Conservation (phyloP, 2,113 vertebrate species). For the Pogonocichla stellata region DNA sequence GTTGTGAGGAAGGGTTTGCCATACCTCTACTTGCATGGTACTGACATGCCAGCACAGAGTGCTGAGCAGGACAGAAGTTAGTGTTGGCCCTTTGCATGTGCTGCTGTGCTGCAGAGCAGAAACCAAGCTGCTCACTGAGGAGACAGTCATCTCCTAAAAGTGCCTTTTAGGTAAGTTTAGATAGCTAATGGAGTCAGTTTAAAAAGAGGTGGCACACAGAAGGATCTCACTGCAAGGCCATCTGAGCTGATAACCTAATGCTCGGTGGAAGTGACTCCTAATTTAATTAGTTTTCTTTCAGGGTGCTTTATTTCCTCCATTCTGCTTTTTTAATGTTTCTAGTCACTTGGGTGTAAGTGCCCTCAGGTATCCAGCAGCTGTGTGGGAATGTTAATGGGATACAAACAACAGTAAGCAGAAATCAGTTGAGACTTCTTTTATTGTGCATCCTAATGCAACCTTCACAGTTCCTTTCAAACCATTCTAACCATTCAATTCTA, state of each 20-base stretch:
- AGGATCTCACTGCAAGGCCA: not conserved
- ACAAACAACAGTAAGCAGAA: not conserved
- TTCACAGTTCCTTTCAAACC: not conserved
- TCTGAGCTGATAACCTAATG: not conserved
- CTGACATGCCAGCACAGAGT: not conserved
- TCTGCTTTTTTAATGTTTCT: not conserved
- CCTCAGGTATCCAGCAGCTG: not conserved
- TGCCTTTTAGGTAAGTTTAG: not conserved
- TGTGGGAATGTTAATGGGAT: not conserved
- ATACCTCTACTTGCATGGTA: fast-evolving
- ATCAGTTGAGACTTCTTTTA: not conserved
- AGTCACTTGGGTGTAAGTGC: not conserved
- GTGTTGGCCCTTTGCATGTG: not conserved
- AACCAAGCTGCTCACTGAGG: fast-evolving
- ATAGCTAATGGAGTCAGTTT: not conserved
- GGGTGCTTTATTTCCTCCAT: not conserved
- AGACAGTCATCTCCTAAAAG: not conserved
- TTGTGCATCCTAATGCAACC: not conserved
- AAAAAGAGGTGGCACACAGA: not conserved
- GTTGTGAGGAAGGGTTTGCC: not conserved
- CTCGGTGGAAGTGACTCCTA: not conserved
- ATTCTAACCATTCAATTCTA: not conserved
- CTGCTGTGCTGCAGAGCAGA: not conserved
- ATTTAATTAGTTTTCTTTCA: not conserved
- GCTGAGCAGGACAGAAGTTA: not conserved